These are phyloP conservation scores for Phortica okadai DNA, from an alignment of 2,888 invertebrate genomes.

Conservation along the genomic window DNA sequence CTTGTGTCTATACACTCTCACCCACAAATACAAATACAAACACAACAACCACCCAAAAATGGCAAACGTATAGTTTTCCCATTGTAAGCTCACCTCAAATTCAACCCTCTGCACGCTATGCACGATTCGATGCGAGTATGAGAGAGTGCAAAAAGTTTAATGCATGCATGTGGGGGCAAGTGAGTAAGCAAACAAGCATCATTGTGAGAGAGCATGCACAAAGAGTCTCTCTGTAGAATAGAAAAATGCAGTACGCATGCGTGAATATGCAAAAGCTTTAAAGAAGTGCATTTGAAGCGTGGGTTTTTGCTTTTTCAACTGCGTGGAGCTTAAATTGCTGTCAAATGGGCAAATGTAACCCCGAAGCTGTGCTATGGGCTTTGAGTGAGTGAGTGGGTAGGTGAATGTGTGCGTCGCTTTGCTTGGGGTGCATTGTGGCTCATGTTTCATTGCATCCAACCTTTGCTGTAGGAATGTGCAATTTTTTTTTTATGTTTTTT, in stretches of 20 bases:
- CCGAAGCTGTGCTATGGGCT: neutral
- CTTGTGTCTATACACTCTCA: neutral
- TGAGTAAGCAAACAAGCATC: neutral
- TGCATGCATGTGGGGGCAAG: neutral
- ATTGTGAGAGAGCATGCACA: neutral
- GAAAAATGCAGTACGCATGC: conserved; percentile 6
- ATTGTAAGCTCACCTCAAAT: conserved; percentile 15
- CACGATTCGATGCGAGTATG: neutral
- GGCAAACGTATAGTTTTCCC: conserved; percentile 33
- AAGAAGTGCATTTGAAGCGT: conserved; percentile 19
- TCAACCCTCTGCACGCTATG: conserved; percentile 33
- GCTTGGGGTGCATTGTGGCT: neutral
- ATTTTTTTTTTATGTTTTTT: conserved; percentile 50
- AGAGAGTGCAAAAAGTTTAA: neutral
- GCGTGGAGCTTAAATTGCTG: neutral
- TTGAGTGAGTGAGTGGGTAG: conserved; percentile 36
- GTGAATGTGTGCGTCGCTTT: neutral
- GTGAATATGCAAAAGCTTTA: conserved; percentile 39
- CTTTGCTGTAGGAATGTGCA: conserved; percentile 61
- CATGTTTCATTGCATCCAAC: neutral
- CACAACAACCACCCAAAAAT: neutral
- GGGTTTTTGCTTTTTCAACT: neutral
- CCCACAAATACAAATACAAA: neutral
- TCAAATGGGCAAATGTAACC: neutral
- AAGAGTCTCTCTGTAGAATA: neutral